Evolutionary conservation across 2,888 invertebrate genomes (phyloP).

Genomic region (Ecliptopera silaceata): DNA sequence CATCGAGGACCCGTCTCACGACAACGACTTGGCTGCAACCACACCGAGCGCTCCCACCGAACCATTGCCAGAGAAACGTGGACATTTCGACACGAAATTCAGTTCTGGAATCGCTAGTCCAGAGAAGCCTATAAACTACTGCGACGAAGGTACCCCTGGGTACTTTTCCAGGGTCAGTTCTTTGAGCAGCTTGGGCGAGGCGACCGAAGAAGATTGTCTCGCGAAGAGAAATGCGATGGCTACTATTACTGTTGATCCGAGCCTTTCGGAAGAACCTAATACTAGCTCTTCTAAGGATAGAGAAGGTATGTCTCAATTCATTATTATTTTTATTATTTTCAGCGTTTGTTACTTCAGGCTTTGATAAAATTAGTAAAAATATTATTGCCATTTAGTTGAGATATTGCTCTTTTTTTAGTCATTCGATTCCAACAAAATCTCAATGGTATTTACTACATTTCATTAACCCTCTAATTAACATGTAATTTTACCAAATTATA

Average conservation of each 20-base stretch:
- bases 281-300: constrained; percentile 68
- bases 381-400: no score
- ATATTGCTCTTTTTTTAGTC: no score
- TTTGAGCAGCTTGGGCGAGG: constrained; percentile 83
- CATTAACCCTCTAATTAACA: no score
- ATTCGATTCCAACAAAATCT: no score
- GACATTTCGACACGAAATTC: constrained; percentile 75
- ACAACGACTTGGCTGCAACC: constrained; percentile 70
- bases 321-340: not conserved
- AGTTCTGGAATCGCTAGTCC: constrained; percentile 89
- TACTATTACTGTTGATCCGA: constrained; percentile 67
- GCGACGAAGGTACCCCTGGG: constrained; percentile 93
- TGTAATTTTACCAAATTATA: no score
- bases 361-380: no score
- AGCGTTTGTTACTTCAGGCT: no score
- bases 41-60: constrained; percentile 54
- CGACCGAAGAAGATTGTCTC: constrained; percentile 71
- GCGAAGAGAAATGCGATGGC: constrained; percentile 77
- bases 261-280: constrained; percentile 55
- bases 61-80: constrained; percentile 57
- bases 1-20: constrained; percentile 75
- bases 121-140: constrained; percentile 92
- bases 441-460: no score
- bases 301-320: constrained; percentile 62
- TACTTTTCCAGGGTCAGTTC: constrained; percentile 88